Evolutionary conservation across 2,113 vertebrate genomes (phyloP), one percentile per base, ranked within the genome.

Genomic region (Chaenogobius annularis): DNA sequence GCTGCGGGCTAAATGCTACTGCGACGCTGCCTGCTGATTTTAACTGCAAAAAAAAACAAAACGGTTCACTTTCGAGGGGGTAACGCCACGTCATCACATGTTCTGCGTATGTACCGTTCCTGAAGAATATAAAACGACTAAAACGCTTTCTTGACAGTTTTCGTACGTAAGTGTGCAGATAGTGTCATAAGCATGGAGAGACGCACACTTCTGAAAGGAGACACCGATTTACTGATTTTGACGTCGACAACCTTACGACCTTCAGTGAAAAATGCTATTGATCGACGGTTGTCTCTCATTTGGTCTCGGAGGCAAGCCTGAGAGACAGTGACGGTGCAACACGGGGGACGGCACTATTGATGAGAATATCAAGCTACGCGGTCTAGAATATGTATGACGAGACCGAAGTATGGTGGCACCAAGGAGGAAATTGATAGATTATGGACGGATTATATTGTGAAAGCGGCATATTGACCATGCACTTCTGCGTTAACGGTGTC

Each of bases 261-360:
- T 13, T 15, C 66, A 31, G 7, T 62, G 31, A 40, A 62, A 40
- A 62, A 58, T 59, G 52, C 15, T 17, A 66, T 72, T 59, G 40
- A 74, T 59, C 22, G 54, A 9, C 17, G 13, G 62, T 63, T 55
- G 40, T 68, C 14, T 17, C 63, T 52, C 61, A 26, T 62, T 26
- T 73, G 69, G 71, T 62, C 2, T 1, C 9, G 77, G 40, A 46
- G 66, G n/a, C 52, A 20, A 59, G n/a, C 20, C 26, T 69, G 3
- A 7, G 54, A 65, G 66, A 72, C 70, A 26, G 40, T 64, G 58
- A 69, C 22, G 62, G 67, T 50, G 56, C 72, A 62, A 26, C 35
- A 61, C 54, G 59, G 17, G n/a, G 63, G 68, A 73, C 46, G 37
- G 37, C 68, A 44, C 12, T 9, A 54, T 70, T 43, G 62, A 12